These are phyloP conservation scores for Ashinkailepas kermadecensis DNA, from an alignment of 2,888 invertebrate species.

Conservation along the genomic window DNA sequence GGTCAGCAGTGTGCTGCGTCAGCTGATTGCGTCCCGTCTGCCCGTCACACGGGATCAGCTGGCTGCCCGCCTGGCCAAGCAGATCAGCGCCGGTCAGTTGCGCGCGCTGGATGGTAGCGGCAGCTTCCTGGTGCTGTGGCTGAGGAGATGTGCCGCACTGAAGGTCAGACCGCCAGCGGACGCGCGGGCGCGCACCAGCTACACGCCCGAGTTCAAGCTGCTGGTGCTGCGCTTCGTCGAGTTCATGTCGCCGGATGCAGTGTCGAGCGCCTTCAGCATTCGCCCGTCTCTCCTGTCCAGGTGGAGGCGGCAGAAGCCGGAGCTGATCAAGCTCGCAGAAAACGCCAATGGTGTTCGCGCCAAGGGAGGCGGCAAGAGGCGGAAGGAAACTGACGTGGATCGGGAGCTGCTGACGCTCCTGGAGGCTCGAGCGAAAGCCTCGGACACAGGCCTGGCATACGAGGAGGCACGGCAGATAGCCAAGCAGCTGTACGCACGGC, in stretches of 20 bases:
- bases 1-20: not conserved
- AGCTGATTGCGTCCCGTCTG: not conserved
- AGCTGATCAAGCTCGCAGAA: not conserved
- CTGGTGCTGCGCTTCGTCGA: not conserved
- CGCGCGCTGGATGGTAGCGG: not conserved
- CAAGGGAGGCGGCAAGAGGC: not conserved
- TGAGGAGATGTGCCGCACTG: not conserved
- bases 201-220: slow-evolving; percentile 11
- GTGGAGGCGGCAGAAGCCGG: not conserved
- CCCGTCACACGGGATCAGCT: not conserved
- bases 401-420: not conserved
- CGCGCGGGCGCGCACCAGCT: not conserved
- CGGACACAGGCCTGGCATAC: not conserved
- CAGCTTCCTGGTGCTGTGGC: not conserved
- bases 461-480: not conserved
- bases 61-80: not conserved
- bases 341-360: not conserved
- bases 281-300: not conserved
- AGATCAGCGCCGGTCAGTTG: not conserved
- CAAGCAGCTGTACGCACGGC: not conserved
- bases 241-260: not conserved
- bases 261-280: not conserved
- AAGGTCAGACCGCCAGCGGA: too few relatives aligned
- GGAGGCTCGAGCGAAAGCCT: not conserved
- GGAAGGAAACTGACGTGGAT: not conserved